Base-by-base conservation (phyloP, 2,888 invertebrate genomes). In the Apamea crenata region DNA sequence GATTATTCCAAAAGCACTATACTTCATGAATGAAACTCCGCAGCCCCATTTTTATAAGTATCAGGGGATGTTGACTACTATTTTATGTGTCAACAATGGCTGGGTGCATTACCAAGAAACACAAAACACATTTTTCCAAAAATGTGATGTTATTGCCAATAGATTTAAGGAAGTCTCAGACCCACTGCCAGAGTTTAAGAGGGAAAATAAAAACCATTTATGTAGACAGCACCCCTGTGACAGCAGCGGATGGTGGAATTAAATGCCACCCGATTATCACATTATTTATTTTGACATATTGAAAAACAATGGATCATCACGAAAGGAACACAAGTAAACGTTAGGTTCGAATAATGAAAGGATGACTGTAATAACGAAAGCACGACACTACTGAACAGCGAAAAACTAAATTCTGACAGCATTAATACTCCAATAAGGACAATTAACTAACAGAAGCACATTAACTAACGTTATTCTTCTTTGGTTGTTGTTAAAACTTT, bases 71-170 rank as follows among this genome's bases (percentile, higher is more conserved):
- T 25, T 86, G 8, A 77, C 78, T 6, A 65, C 74, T 6, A 73
- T 87, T 16, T 36, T 86, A 25, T 65, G 73, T 10, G 16, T 78
- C 10, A 87, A 86, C 50, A 86, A 86, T 59, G 25, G 59, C 1
- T 50, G 50, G 70, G 87, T 72, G 3, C 71, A 50, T 47, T 85
- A 88, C 32, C 78, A 86, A 47, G 71, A 70, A 10, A 12, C 44
- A 0, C 68, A 82, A 47, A 67, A 14, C 0, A 29, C 6, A 10
- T 87, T 85, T 21, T 66, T 79, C 18, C 69, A 72, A 21, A 82
- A 72, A 68, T 82, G 82, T 44, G 67, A 77, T 40, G 7, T 36
- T 1, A 65, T 88, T 21, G 72, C 72, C 21, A 53, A 29, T 3
- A 75, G 12, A 59, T 77, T 81, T 40, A 67, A 63, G 40, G 71